phyloP scores from a whole-genome alignment of 2,888 invertebrate genomes.

The Cantharis nigra region DNA sequence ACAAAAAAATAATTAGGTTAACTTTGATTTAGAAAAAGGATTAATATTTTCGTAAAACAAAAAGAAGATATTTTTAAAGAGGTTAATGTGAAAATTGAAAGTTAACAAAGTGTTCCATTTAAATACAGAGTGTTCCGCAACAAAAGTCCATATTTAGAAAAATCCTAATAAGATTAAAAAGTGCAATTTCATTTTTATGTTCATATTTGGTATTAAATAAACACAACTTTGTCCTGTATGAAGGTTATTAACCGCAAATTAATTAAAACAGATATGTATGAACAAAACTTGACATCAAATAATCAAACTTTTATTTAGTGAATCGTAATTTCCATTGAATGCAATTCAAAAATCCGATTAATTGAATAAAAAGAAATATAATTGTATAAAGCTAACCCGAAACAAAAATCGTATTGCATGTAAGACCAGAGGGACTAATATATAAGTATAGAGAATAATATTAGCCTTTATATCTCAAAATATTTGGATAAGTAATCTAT shows the following conservation, averaged over 20 bases:
- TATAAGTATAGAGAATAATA: neutral
- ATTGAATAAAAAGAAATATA: neutral
- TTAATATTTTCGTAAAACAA: neutral
- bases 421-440: neutral
- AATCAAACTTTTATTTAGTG: neutral
- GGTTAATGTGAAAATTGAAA: neutral
- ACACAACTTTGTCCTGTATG: neutral
- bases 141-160: neutral
- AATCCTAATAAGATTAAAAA: neutral
- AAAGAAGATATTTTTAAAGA: neutral
- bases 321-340: neutral
- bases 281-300: neutral
- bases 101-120: neutral
- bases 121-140: neutral
- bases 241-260: conserved; percentile 3
- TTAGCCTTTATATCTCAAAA: neutral
- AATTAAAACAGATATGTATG: neutral
- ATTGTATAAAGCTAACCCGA: neutral
- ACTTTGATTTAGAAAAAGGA: neutral
- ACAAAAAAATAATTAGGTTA: neutral
- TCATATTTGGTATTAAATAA: neutral
- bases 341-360: neutral
- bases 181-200: neutral
- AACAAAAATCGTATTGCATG: too few relatives aligned
- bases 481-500: too few relatives aligned